Evolutionary conservation across 92 coral and sea anemone genomes (phyloP), one percentile per base, ranked within the genome.

Genomic region (Zoanthus solanderi): DNA sequence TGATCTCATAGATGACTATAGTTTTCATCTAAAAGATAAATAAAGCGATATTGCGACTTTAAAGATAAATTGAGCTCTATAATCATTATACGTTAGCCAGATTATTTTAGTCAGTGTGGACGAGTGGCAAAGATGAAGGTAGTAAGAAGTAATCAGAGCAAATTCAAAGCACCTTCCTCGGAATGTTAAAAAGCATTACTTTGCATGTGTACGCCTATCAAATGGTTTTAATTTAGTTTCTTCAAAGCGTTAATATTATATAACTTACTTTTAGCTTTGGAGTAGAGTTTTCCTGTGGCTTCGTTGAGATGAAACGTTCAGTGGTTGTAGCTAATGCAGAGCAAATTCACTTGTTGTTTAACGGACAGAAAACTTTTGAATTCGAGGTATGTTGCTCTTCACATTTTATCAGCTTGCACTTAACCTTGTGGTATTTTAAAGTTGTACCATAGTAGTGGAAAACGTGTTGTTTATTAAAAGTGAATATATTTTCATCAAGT

Each of bases 251-350:
- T 37, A 45, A 17, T 45, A 60, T 71, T 72, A 29, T 15, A 11
- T 58, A 14, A 11, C 66, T 58, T 58, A 14, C 1, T 58, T 53
- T 58, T 67, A 97, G 99, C 75, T 97, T 97, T 90, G 97, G 99
- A 9, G 96, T 95, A 1, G 95, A 97, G 84, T 76, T 92, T 67
- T 78, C 80, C 73, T 87, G 87, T 54, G 85, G 95, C 23, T 11
- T 82, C 15, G 28, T 94, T 37, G 88, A 92, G 65, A 34, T 97
- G 15, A 76, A 91, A n/a, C 53, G 78, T 31, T 88, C 83, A 68
- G 72, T 60, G 77, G 76, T 97, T 74, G 68, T 56, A 44, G 96
- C 88, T 30, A 89, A 76, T 15, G 87, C 96, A 61, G 93, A 89
- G 18, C 83, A 89, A 29, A 63, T 94, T 50, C 84, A 73, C 67